Percentiles rank a stretch among this genome's conserved stretches.
Evolutionary conservation across 35 echinoderm and acorn worm species (phyloP).

Genomic region (Anneissia japonica): DNA sequence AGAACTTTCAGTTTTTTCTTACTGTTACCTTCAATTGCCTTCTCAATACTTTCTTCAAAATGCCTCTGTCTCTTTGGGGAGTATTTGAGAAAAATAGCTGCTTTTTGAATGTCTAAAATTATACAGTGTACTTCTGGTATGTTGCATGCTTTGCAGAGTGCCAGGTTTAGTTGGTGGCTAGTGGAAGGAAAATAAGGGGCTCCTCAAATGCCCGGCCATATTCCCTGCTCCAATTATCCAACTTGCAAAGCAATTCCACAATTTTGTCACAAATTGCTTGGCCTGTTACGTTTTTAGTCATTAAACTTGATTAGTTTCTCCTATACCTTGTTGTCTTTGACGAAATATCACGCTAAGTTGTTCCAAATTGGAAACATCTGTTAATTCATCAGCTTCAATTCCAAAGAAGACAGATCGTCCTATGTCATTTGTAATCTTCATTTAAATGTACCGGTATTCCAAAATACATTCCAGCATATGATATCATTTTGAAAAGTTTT

Average conservation of each 20-base stretch:
- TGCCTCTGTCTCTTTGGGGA: conserved; percentile 39
- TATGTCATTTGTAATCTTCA: conserved; percentile 15
- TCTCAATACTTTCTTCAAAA: conserved; percentile 8
- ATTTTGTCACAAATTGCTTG: conserved; percentile 7
- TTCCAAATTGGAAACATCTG: conserved; percentile 41
- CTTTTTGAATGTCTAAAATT: not conserved
- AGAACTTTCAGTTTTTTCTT: conserved; percentile 26
- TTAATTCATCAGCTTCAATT: conserved; percentile 62
- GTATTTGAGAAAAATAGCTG: conserved; percentile 26
- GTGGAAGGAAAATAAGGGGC: conserved; percentile 58
- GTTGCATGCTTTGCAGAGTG: conserved; percentile 8
- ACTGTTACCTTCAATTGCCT: not conserved
- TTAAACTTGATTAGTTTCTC: not conserved
- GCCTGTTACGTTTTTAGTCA: not conserved
- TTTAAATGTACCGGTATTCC: conserved; percentile 16
- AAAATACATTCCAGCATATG: conserved; percentile 45
- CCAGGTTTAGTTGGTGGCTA: conserved; percentile 43
- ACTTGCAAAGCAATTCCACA: not conserved
- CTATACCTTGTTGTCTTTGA: not conserved
- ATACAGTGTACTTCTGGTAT: conserved; percentile 44
- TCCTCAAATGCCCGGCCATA: conserved; percentile 17
- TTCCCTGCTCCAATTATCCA: conserved; percentile 25
- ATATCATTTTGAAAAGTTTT: conserved; percentile 64
- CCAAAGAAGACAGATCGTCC: conserved; percentile 9
- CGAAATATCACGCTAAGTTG: not conserved